These are phyloP conservation scores for Acropternis orthonyx DNA, from an alignment of 2,797 vertebrate genomes.

Conservation along the genomic window DNA sequence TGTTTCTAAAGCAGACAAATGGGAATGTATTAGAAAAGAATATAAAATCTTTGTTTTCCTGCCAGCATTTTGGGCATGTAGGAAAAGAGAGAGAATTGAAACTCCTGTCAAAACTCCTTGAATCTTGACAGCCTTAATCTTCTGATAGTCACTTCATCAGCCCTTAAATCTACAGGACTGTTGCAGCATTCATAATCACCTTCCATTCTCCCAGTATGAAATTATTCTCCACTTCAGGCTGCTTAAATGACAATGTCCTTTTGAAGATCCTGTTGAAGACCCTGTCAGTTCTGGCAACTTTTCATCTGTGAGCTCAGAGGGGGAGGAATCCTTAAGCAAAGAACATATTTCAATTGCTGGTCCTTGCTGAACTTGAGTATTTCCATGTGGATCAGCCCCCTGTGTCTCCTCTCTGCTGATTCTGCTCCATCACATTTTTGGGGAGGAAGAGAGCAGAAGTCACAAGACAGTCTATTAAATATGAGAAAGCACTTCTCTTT, in stretches of 20 bases:
- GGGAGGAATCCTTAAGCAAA: not conserved
- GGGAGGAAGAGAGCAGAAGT: not conserved
- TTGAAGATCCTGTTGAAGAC: constrained; percentile 2
- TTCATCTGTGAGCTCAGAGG: not conserved
- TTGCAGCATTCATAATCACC: not conserved
- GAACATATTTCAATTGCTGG: not conserved
- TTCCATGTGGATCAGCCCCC: constrained; percentile 20
- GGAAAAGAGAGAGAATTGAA: not conserved
- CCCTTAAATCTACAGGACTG: not conserved
- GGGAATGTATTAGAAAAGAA: not conserved
- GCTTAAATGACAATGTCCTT: constrained; percentile 22
- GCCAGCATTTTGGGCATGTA: not conserved
- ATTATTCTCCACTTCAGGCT: constrained; percentile 22
- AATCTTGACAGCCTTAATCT: constrained; percentile 7
- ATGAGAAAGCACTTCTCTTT: not conserved
- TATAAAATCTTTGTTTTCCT: not conserved
- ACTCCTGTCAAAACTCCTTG: not conserved
- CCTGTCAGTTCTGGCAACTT: constrained; percentile 14
- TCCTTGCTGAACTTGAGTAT: not conserved
- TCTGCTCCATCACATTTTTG: not conserved
- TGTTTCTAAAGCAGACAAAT: not conserved
- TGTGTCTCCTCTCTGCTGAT: not conserved
- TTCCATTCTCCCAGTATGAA: not conserved
- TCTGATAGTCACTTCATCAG: not conserved
- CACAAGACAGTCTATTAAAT: not conserved